Conservation (phyloP, 2,888 invertebrate genomes). For the Nowickia ferox region DNA sequence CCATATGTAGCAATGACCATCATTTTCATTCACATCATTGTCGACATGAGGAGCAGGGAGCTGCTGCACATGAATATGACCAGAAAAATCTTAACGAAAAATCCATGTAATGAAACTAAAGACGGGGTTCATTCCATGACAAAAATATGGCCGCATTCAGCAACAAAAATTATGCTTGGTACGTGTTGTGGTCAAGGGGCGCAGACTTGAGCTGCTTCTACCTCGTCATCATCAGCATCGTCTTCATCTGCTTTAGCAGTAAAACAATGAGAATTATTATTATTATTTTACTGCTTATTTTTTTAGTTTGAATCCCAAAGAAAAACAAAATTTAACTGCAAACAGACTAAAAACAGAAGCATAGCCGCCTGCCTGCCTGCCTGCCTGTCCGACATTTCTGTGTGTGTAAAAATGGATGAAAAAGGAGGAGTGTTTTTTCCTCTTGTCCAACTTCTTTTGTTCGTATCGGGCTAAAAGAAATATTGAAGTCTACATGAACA, state of each 20-base stretch:
- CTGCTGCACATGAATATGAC: conserved; percentile 52
- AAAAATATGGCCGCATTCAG: conserved; percentile 65
- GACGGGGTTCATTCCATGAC: conserved; percentile 63
- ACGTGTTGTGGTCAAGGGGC: conserved; percentile 78
- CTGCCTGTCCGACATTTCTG: not conserved
- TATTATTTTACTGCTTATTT: conserved; percentile 15
- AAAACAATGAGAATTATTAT: conserved; percentile 55
- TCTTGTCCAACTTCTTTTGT: conserved; percentile 19
- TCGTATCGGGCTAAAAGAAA: conserved; percentile 6
- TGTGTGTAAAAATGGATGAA: not conserved
- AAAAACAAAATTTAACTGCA: conserved; percentile 8
- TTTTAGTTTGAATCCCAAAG: conserved; percentile 4
- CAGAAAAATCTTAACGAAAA: conserved; percentile 48
- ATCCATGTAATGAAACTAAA: conserved; percentile 74
- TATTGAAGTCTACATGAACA: conserved; percentile 68
- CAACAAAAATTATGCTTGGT: conserved; percentile 70
- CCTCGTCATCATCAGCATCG: conserved; percentile 33
- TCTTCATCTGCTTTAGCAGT: not conserved
- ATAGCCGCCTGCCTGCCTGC: conserved; percentile 68
- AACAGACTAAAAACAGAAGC: conserved; percentile 66
- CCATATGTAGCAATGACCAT: conserved; percentile 69
- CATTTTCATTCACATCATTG: conserved; percentile 64
- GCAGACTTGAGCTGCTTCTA: conserved; percentile 64
- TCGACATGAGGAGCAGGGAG: conserved; percentile 26
- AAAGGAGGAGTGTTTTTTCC: conserved; percentile 63